phyloP scores from a whole-genome alignment of 1,140 invertebrate genomes.

The Octopus sinensis region DNA sequence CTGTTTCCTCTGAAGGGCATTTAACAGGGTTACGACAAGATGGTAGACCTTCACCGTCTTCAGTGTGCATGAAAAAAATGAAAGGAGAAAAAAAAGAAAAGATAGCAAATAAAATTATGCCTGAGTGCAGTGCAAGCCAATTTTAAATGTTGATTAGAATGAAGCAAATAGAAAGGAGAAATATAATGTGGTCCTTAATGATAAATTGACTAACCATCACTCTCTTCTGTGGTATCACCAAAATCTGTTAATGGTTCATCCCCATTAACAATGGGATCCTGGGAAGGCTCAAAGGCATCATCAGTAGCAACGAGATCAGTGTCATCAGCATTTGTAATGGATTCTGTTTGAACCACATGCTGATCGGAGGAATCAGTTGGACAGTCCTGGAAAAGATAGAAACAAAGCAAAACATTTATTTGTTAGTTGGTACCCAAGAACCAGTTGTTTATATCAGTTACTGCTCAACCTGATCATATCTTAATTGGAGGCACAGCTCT shows the following conservation, averaged over 20 bases:
- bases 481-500: no score
- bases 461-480: no score
- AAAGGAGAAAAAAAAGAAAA: background rate
- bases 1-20: conserved; percentile 2
- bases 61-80: background rate
- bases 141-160: no score
- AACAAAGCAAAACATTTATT: background rate
- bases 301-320: conserved; percentile 29
- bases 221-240: conserved; percentile 80
- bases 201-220: conserved; percentile 53
- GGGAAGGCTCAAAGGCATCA: conserved; percentile 30
- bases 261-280: conserved; percentile 3
- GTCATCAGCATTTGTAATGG: conserved; percentile 25
- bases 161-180: background rate
- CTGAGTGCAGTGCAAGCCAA: no score
- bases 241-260: conserved; percentile 69
- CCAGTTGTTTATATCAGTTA: no score
- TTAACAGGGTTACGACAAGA: conserved; percentile 11
- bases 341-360: conserved; percentile 13
- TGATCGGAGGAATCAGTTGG: conserved; percentile 27
- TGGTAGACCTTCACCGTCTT: background rate
- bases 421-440: no score
- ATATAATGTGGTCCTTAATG: background rate
- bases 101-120: background rate
- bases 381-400: conserved; percentile 19